Percentiles rank a stretch among this genome's conserved stretches.
phyloP scores from a whole-genome alignment of 1,140 invertebrate species.

The Leguminivora glycinivorella region DNA sequence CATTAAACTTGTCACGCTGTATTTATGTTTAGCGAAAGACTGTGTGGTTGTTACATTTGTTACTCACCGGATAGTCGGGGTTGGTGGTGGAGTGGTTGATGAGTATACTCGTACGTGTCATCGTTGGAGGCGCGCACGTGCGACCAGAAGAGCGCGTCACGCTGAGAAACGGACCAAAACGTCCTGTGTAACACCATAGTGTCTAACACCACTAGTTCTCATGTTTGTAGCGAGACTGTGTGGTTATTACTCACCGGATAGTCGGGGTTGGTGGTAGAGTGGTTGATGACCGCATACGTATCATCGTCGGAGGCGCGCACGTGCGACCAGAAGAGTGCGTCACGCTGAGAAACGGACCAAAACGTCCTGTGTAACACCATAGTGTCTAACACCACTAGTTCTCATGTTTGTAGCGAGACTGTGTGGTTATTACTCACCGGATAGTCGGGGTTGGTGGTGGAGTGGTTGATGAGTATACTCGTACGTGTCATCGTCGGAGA shows the following conservation, averaged over 20 bases:
- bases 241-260: conserved; percentile 86
- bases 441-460: conserved; percentile 88
- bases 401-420: too few species aligned
- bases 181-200: conserved; percentile 95
- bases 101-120: conserved; percentile 86
- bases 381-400: conserved; percentile 93
- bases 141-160: conserved; percentile 99
- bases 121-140: conserved; percentile 91
- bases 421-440: conserved; percentile 84
- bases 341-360: conserved; percentile 98
- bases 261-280: conserved; percentile 91
- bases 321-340: conserved; percentile 99
- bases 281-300: conserved; percentile 91
- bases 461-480: conserved; percentile 95
- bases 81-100: conserved; percentile 96
- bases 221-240: too few species aligned
- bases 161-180: conserved; percentile 98
- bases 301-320: conserved; percentile 88
- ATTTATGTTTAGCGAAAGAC: too few species aligned
- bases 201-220: too few species aligned
- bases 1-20: too few species aligned
- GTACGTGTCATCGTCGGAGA: conserved; percentile 86
- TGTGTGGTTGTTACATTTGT: not conserved
- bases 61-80: conserved; percentile 88
- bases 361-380: conserved; percentile 96